A percentile compares a stretch with the other conserved stretches of the same genome.
Conservation (phyloP, 2,113 vertebrate genomes). For the Brachirus orientalis region DNA sequence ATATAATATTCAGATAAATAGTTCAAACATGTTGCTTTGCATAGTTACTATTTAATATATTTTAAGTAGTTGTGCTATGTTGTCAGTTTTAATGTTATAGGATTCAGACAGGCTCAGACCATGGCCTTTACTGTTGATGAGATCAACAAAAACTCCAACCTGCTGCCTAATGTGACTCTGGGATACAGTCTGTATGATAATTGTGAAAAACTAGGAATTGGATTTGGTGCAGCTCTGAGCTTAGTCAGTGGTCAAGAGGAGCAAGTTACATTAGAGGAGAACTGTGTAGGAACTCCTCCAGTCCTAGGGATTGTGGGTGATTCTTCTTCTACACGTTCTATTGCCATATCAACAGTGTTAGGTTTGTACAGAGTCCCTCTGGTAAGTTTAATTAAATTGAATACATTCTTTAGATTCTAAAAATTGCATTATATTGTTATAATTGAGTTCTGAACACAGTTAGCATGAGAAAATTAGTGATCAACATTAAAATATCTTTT, state of each 20-base stretch:
- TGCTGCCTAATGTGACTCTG: constrained; percentile 64
- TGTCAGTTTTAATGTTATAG: constrained; percentile 56
- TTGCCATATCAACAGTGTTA: constrained; percentile 72
- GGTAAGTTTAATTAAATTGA: constrained; percentile 56
- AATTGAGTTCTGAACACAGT: too few species aligned
- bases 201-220: constrained; percentile 60
- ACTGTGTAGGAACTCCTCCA: constrained; percentile 61
- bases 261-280: constrained; percentile 15
- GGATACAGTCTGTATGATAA: constrained; percentile 75
- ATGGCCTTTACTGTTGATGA: constrained; percentile 62
- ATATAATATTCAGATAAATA: too few species aligned
- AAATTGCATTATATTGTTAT: too few species aligned
- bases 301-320: constrained; percentile 76
- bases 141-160: constrained; percentile 46
- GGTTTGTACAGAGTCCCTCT: constrained; percentile 73
- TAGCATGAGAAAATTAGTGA: too few species aligned
- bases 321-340: constrained; percentile 67
- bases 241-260: constrained; percentile 64
- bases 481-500: too few species aligned
- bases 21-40: too few species aligned
- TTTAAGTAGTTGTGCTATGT: not conserved
- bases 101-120: constrained; percentile 65
- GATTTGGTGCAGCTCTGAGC: constrained; percentile 66
- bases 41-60: too few species aligned
- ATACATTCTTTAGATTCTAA: too few species aligned